Percentiles rank a stretch among this genome's conserved stretches.
phyloP scores from a whole-genome alignment of 2,888 invertebrate genomes.

The Physocephala rufipes region DNA sequence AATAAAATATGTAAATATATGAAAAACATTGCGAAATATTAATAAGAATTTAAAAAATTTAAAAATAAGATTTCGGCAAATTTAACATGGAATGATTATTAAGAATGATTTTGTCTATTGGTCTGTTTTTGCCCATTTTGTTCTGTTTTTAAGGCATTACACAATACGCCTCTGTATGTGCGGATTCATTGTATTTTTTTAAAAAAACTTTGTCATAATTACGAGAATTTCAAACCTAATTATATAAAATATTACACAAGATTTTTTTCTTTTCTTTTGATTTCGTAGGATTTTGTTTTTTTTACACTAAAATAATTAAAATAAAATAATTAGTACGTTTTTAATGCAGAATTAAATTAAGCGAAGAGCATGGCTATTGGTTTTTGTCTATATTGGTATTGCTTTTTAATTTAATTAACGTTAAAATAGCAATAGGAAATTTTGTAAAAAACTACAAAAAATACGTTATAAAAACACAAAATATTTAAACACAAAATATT shows the following conservation, averaged over 20 bases:
- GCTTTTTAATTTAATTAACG: slow-evolving; percentile 8
- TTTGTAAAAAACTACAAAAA: slow-evolving; percentile 9
- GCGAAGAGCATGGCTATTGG: no score
- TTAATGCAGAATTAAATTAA: slow-evolving; percentile 38
- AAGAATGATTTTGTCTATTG: slow-evolving; percentile 26
- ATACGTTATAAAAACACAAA: slow-evolving; percentile 24
- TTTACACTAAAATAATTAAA: slow-evolving; percentile 41
- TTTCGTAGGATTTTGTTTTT: slow-evolving; percentile 27
- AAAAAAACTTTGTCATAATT: slow-evolving; percentile 18
- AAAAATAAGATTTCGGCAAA: slow-evolving; percentile 39
- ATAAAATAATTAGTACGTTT: slow-evolving; percentile 35
- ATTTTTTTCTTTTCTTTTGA: slow-evolving; percentile 45
- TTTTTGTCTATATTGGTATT: neutral
- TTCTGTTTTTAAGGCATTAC: slow-evolving; percentile 6
- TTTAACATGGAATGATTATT: slow-evolving; percentile 40
- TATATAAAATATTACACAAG: slow-evolving; percentile 58
- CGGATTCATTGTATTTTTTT: slow-evolving; percentile 13
- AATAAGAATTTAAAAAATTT: slow-evolving; percentile 27
- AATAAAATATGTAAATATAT: slow-evolving; percentile 44
- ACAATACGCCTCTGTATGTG: neutral
- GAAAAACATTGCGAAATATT: slow-evolving; percentile 39
- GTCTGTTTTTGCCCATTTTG: no score
- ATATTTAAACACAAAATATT: neutral
- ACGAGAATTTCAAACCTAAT: slow-evolving; percentile 40
- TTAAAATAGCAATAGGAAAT: neutral